These are phyloP conservation scores for Melanotaenia trifasciata DNA, from an alignment of 2,797 vertebrate genomes.

Conservation along the genomic window DNA sequence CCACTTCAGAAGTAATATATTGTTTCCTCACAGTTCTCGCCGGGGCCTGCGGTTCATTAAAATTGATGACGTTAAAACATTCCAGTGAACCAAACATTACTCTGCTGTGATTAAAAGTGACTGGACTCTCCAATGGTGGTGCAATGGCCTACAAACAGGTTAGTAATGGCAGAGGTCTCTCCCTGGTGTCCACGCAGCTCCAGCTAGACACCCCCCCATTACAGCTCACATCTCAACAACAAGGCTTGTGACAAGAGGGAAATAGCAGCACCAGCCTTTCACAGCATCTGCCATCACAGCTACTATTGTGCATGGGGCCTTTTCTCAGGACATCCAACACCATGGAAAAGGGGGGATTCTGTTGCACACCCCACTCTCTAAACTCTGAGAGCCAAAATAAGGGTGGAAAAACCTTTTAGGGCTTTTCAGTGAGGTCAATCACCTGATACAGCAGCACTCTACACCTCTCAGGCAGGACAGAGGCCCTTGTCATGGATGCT, in stretches of 20 bases:
- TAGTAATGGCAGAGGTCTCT: constrained; percentile 53
- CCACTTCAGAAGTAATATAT: too few relatives aligned
- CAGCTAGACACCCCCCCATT: constrained; percentile 28
- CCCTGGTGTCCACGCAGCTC: constrained; percentile 55
- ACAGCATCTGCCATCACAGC: constrained; percentile 79
- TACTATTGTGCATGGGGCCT: constrained; percentile 78
- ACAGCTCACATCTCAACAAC: constrained; percentile 75
- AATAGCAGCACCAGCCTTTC: constrained; percentile 78
- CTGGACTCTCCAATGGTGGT: constrained; percentile 15
- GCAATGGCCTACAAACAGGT: constrained; percentile 55
- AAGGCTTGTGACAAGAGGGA: constrained; percentile 74
- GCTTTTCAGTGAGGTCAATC: constrained; percentile 72
- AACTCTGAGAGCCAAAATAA: constrained; percentile 68
- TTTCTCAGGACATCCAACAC: constrained; percentile 87
- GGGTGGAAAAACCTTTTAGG: constrained; percentile 77
- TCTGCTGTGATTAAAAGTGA: constrained; percentile 42
- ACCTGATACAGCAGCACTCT: constrained; percentile 79
- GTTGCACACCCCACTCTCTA: constrained; percentile 76
- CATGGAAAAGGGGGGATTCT: constrained; percentile 77
- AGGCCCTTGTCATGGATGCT: constrained; percentile 68
- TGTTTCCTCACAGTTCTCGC: too few relatives aligned
- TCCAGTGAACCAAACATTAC: neutral
- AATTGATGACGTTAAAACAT: too few relatives aligned
- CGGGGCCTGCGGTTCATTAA: too few relatives aligned
- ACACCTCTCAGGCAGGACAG: constrained; percentile 70